Conservation (phyloP, 2,113 vertebrate genomes). For the Anas platyrhynchos region DNA sequence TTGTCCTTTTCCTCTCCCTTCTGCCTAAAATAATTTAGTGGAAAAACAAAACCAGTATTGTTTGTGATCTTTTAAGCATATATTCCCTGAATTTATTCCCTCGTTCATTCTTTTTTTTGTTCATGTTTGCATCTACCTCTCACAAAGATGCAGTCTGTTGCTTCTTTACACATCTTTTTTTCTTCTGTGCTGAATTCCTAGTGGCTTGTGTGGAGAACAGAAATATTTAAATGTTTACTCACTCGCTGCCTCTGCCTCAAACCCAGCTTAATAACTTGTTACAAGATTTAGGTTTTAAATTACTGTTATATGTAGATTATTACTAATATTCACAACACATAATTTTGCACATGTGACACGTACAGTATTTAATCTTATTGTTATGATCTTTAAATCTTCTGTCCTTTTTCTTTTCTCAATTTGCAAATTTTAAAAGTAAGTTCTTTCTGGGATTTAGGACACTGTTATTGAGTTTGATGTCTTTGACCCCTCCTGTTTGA, state of each 20-base stretch:
- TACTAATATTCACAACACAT: not conserved
- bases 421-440: no score
- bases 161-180: not conserved
- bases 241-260: not conserved
- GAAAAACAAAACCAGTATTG: not conserved
- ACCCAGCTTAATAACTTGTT: not conserved
- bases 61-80: not conserved
- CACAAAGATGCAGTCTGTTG: accelerated
- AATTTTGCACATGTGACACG: accelerated
- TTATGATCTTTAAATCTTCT: not conserved
- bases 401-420: accelerated
- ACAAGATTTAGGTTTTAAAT: not conserved
- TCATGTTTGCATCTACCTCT: not conserved
- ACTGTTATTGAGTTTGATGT: constrained; percentile 86
- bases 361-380: not conserved
- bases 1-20: not conserved
- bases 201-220: not conserved
- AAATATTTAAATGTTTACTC: not conserved
- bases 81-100: not conserved
- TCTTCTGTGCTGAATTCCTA: not conserved
- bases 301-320: not conserved
- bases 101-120: not conserved
- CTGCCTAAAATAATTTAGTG: not conserved
- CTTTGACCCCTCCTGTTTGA: constrained; percentile 88
- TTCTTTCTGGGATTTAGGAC: constrained; percentile 71